Percentiles rank a stretch among this genome's conserved stretches.
Conservation (phyloP, 2,113 vertebrate species). For the Noturus placidus region DNA sequence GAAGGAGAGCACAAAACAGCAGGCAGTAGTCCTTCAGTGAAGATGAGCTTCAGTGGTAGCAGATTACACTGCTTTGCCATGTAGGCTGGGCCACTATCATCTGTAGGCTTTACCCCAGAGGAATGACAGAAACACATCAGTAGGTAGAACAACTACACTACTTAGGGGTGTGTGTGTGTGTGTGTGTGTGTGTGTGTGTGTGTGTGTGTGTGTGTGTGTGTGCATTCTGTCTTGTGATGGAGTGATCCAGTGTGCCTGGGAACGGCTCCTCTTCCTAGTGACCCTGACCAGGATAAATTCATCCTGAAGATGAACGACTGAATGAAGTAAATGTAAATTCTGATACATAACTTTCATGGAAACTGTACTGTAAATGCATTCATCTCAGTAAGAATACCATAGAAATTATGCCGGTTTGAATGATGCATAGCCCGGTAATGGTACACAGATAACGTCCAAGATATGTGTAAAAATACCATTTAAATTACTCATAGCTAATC, state of each 20-base stretch:
- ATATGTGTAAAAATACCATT: not conserved
- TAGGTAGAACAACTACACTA: not conserved
- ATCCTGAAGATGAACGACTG: not conserved
- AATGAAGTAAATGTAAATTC: not conserved
- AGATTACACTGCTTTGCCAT: not conserved
- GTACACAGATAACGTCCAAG: not conserved
- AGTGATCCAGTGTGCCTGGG: not conserved
- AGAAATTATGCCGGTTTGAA: not conserved
- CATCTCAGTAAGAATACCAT: not conserved
- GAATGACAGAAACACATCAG: not conserved
- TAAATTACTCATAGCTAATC: not conserved
- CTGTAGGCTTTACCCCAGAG: slow-evolving; percentile 20
- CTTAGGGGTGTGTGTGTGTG: not conserved
- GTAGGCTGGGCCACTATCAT: not conserved
- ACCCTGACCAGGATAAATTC: not conserved
- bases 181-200: not conserved
- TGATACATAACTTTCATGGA: too few species aligned
- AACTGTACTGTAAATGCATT: not conserved
- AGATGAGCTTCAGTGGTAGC: slow-evolving; percentile 29
- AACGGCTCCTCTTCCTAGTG: not conserved
- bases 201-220: not conserved
- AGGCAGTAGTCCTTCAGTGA: slow-evolving; percentile 22
- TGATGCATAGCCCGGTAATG: not conserved
- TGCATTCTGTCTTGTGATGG: not conserved
- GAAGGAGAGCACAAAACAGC: slow-evolving; percentile 33